Conservation (phyloP, 1,140 invertebrate genomes). For the Drosophila grimshawi region DNA sequence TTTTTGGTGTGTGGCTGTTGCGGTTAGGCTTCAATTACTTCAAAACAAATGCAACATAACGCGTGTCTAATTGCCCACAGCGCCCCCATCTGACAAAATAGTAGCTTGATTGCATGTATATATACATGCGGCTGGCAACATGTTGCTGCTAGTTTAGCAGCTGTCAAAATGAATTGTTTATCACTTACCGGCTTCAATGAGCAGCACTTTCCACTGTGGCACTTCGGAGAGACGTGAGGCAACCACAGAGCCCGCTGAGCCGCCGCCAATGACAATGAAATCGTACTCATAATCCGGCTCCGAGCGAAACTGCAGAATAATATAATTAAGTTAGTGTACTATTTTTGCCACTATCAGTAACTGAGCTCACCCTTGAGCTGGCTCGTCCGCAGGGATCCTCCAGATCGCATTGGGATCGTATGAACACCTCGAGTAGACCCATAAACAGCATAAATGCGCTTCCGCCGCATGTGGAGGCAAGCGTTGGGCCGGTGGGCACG, state of each 20-base stretch:
- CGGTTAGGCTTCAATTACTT: constrained; percentile 80
- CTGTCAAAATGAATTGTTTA: constrained; percentile 41
- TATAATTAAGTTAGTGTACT: not conserved
- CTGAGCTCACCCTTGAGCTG: constrained; percentile 71
- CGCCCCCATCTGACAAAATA: constrained; percentile 25
- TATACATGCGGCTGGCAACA: constrained; percentile 42
- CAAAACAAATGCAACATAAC: constrained; percentile 80
- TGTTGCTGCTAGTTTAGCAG: constrained; percentile 48
- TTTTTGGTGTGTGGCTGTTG: constrained; percentile 39
- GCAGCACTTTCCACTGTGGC: constrained; percentile 90
- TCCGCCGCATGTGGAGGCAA: constrained; percentile 92
- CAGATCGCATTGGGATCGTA: constrained; percentile 92
- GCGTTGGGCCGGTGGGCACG: constrained; percentile 89
- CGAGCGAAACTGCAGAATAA: constrained; percentile 85
- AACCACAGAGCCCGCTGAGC: constrained; percentile 93
- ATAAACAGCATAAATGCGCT: constrained; percentile 94
- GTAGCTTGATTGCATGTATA: constrained; percentile 5
- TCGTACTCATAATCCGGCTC: constrained; percentile 90
- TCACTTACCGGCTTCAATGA: constrained; percentile 91
- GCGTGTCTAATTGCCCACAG: constrained; percentile 71
- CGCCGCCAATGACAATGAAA: constrained; percentile 94
- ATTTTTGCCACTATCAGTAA: not conserved
- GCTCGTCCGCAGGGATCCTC: constrained; percentile 93
- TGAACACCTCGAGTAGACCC: constrained; percentile 93
- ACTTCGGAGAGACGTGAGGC: constrained; percentile 92